Evolutionary conservation across 1,140 invertebrate species (phyloP), one percentile per base, ranked within the genome.

Genomic region (Centruroides sculpturatus): DNA sequence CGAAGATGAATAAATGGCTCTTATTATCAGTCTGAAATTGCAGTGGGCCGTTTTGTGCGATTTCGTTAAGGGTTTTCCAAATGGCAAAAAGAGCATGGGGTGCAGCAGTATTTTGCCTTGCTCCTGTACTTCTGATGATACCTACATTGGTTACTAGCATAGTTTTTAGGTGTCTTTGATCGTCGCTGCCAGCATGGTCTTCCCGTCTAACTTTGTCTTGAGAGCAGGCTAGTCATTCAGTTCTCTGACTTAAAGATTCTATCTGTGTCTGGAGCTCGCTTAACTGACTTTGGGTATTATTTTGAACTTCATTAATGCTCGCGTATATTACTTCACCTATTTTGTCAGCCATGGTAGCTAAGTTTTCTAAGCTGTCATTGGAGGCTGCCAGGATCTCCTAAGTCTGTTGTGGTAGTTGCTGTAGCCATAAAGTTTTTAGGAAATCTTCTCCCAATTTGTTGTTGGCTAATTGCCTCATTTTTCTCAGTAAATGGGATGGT

Each of bases 281-380:
- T 41, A 41, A 8, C 8, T 41, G 5, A 3, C 41, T 3, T 41
- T 8, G 5, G 5, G 41, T 6, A 6, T 41, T 41, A 5, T 6
- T 8, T 41, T 5, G 1, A 41, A 41, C 5, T 41, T 41, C 3
- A 0, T 41, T 5, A 8, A 8, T 3, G 3, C 8, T 41, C 5
- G 47, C 4, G 12, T 11, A 6, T 1, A 57, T 46, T n/a, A 60
- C 53, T 48, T 60, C 53, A 1, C 10, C 3, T 7, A 55, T 51
- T 49, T 56, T 55, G 13, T 56, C 53, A 4, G 59, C 59, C 48
- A 60, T 55, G 13, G 49, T 41, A 35, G 53, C 59, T 13, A 60
- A 23, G 5, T 49, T 3, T 13, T 55, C 53, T 5, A 60, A 10
- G 0, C 11, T 36, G 36, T 56, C 41, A 36, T 46, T 35, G 3